Evolutionary conservation across 2,113 vertebrate species (phyloP), one percentile per base, ranked within the genome.

Genomic region (Orthonyx spaldingii): DNA sequence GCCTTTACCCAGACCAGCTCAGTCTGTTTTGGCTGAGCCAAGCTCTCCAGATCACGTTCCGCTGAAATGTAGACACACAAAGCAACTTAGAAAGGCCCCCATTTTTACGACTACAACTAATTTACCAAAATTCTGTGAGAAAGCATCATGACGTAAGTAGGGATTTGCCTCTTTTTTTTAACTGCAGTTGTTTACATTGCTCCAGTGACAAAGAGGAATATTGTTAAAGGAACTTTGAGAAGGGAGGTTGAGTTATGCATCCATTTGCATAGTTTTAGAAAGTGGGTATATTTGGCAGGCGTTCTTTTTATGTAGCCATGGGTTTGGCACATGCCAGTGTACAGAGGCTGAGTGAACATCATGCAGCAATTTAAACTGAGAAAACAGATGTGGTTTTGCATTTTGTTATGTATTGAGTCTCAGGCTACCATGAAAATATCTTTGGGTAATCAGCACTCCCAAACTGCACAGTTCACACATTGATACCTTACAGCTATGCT

Each of bases 321-420:
- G 39, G 75, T 96, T 97, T 97, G 95, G 97, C 96, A 95, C 89
- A 96, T 95, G 72, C 76, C 84, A 52, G 66, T 91, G 69, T 90
- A 92, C 59, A 96, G 94, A 96, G 93, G 47, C 92, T 92, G 83
- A 90, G 72, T 81, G 91, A 95, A 65, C 94, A 96, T 89, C 78
- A 37, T 90, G 52, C 59, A 96, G 70, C 79, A 93, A 96, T 94
- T 97, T 96, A 94, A 95, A 96, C 78, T 65, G 82, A 87, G 87
- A 93, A 96, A 96, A 95, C 97, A 96, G 96, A 96, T 97, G 93
- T 96, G 96, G 52, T 70, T 96, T 95, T 96, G 57, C 64, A 87
- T 96, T 96, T 93, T 86, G 71, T 81, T 97, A 83, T 68, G 81
- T 53, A 41, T 94, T 84, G 65, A 94, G 47, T 96, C 90, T 91